These are phyloP conservation scores for Neomorphus geoffroyi DNA, from an alignment of 2,797 vertebrate species.

Conservation along the genomic window DNA sequence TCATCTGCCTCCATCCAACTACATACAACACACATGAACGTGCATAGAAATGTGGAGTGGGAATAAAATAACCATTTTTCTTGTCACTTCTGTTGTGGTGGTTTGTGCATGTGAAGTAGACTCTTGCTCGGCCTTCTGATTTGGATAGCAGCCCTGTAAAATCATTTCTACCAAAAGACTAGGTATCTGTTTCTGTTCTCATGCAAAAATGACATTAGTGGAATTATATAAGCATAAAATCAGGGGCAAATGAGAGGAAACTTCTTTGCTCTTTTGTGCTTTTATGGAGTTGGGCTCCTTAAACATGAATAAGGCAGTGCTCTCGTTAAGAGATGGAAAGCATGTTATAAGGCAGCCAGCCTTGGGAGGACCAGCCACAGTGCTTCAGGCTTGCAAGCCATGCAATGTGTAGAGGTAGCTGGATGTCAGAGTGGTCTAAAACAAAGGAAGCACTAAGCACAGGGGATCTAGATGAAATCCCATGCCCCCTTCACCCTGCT, in stretches of 20 bases:
- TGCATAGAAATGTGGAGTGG: neutral
- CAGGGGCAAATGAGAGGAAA: slow-evolving; percentile 37
- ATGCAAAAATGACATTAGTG: slow-evolving; percentile 47
- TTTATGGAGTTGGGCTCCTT: neutral
- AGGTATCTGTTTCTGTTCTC: slow-evolving; percentile 43
- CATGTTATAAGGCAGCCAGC: neutral
- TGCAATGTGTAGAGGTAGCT: neutral
- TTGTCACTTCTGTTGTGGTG: neutral
- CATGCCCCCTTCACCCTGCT: neutral
- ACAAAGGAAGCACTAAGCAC: neutral
- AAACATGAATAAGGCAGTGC: neutral
- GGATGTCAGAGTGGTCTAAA: neutral
- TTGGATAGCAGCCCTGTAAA: slow-evolving; percentile 26
- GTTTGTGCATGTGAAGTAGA: neutral
- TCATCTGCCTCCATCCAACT: neutral
- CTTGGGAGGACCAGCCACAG: neutral
- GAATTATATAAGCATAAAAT: slow-evolving; percentile 9
- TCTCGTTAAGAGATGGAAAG: neutral
- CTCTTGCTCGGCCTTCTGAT: slow-evolving; percentile 1
- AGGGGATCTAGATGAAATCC: neutral
- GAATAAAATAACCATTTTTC: neutral
- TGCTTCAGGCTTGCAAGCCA: neutral
- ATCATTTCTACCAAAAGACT: slow-evolving; percentile 3
- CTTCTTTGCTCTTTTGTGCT: neutral
- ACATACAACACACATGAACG: neutral